Base-by-base conservation (phyloP, 2,113 vertebrate species). In the Zapornia atra region DNA sequence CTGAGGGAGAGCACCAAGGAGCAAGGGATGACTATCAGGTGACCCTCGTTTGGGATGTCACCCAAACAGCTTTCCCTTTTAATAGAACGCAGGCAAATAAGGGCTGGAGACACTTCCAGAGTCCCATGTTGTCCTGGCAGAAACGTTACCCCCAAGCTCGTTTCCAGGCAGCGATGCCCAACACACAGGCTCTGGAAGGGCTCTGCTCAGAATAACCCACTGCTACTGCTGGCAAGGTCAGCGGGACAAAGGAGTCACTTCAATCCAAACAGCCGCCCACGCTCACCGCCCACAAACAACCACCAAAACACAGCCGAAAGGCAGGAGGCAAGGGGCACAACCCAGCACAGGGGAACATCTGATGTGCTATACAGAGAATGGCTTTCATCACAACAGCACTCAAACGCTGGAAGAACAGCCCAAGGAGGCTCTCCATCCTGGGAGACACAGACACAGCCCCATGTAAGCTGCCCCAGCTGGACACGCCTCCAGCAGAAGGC, bases 401-500 rank as follows among this genome's bases (percentile, higher is more conserved):
- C 38, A 48, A 71, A 51, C 2, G 8, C n/a, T 53, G 60, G 44
- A 34, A 83, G 15, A 57, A 34, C 42, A 84, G 84, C 77, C 40
- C 44, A 63, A 29, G 40, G 48, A 60, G 34, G 57, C n/a, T 21
- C 34, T 64, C 69, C 29, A 29, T 48, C 60, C 69, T 12, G 38
- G n/a, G 60, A 82, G 68, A 34, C 2, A 2, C 21, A 44, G 78
- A 48, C 26, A 61, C 31, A 63, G 82, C 25, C 46, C 40, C 71
- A 66, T 1, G 4, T 40, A 70, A 72, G 15, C 56, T 59, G 51
- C 72, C 59, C 44, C 68, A 73, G 44, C 24, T 15, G 44, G 75
- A 44, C 0, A 0, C 1, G 3, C 70, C 56, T 78, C 1, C 3
- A 56, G 73, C 53, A 48, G 33, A 40, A 29, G 34, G 44, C 24